phyloP scores from a whole-genome alignment of 2,888 invertebrate species.

The Orthonevra nobilis region DNA sequence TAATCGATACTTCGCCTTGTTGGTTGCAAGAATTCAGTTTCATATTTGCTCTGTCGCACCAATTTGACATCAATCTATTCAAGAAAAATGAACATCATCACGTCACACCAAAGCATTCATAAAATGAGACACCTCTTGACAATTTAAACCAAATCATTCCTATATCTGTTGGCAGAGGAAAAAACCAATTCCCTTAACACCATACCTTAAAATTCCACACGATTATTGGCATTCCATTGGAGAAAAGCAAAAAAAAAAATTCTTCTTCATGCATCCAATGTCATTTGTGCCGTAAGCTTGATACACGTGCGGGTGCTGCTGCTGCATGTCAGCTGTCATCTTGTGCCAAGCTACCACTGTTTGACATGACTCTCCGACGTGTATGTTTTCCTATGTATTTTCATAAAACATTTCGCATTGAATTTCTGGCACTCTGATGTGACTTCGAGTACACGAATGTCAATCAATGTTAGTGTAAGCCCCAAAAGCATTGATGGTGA shows the following conservation, averaged over 20 bases:
- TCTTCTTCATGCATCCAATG: slow-evolving; percentile 1
- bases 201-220: neutral
- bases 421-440: slow-evolving; percentile 19
- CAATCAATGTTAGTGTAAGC: slow-evolving; percentile 28
- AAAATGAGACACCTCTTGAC: neutral
- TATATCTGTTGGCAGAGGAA: neutral
- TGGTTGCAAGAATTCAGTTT: neutral
- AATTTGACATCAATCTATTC: no score
- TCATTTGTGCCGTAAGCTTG: slow-evolving; percentile 37
- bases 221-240: slow-evolving; percentile 3
- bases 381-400: no score
- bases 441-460: slow-evolving; percentile 9
- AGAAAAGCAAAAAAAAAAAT: neutral
- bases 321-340: slow-evolving; percentile 15
- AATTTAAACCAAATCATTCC: slow-evolving; percentile 6
- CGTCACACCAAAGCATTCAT: slow-evolving; percentile 4
- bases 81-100: no score
- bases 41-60: no score
- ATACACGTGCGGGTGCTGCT: slow-evolving; percentile 23
- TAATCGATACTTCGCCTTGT: no score
- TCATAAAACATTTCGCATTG: slow-evolving; percentile 8
- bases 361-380: slow-evolving; percentile 4
- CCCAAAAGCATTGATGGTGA: neutral
- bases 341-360: neutral
- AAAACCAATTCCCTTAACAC: neutral